phyloP scores from a whole-genome alignment of 2,888 invertebrate species.

The Caenorhabditis macrosperma region DNA sequence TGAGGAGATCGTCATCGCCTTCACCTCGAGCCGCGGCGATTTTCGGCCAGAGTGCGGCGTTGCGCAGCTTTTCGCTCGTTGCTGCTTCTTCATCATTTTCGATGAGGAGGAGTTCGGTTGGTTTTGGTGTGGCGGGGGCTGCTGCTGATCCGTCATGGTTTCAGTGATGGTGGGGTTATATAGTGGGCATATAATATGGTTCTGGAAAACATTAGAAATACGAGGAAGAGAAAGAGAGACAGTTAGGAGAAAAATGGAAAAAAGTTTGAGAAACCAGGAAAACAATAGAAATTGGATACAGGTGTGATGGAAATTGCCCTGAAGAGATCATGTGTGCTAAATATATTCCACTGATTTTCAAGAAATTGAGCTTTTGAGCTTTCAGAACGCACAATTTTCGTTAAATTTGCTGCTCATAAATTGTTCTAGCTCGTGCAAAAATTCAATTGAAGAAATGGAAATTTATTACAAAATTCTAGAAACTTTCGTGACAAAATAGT shows the following conservation, averaged over 20 bases:
- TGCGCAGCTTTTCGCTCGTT: slow-evolving; percentile 52
- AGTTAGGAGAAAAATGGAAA: neutral
- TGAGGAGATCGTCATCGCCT: slow-evolving; percentile 56
- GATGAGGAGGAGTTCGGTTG: slow-evolving; percentile 9
- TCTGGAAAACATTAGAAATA: neutral
- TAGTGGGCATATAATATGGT: neutral
- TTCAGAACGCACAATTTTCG: too few species aligned
- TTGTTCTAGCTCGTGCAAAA: too few species aligned
- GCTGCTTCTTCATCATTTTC: slow-evolving; percentile 57
- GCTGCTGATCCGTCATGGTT: slow-evolving; percentile 26
- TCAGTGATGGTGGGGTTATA: neutral
- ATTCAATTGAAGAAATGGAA: too few species aligned
- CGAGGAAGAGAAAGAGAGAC: neutral
- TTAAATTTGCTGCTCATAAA: too few species aligned
- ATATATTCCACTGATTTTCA: too few species aligned
- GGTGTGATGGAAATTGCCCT: too few species aligned
- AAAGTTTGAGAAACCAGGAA: too few species aligned
- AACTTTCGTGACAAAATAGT: too few species aligned
- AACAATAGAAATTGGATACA: too few species aligned
- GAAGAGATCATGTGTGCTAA: too few species aligned
- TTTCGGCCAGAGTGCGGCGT: slow-evolving; percentile 35
- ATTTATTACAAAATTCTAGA: too few species aligned
- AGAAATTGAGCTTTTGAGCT: too few species aligned
- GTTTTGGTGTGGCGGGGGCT: neutral
- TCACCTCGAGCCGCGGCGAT: slow-evolving; percentile 50